Percentiles rank a stretch among this genome's conserved stretches.
Conservation (phyloP, 2,113 vertebrate species). For the Ailurus styani region DNA sequence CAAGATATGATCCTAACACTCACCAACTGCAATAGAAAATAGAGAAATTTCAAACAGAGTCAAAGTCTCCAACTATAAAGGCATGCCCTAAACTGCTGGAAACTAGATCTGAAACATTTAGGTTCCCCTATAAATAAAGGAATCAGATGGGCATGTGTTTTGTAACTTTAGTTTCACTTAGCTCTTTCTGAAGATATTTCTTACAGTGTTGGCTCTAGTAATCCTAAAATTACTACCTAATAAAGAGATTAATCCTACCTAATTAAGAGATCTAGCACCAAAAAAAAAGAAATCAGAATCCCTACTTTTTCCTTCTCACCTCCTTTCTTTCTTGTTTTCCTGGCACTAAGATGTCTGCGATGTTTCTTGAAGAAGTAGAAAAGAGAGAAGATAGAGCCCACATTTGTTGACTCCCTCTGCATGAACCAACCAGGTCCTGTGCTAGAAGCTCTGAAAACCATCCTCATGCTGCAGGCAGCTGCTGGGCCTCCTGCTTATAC, state of each 20-base stretch:
- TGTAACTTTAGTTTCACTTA: neutral
- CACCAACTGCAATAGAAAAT: neutral
- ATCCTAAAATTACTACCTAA: neutral
- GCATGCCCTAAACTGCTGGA: neutral
- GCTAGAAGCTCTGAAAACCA: neutral
- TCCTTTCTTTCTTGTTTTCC: neutral
- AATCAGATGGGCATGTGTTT: neutral
- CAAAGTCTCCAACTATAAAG: neutral
- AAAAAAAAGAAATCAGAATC: neutral
- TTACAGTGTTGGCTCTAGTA: neutral
- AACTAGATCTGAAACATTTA: neutral
- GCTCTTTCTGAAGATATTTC: neutral
- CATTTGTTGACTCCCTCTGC: neutral
- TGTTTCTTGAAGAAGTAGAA: neutral
- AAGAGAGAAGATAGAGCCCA: neutral
- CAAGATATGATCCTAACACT: neutral
- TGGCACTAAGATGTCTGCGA: neutral
- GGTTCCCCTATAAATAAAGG: neutral
- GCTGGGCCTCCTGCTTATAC: neutral
- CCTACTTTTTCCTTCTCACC: neutral
- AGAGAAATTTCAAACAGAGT: neutral
- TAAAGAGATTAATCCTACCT: neutral
- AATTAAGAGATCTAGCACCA: neutral
- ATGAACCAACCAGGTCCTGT: neutral
- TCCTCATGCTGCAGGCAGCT: neutral